phyloP scores from a whole-genome alignment of 2,888 invertebrate species.

The Altica lythri region DNA sequence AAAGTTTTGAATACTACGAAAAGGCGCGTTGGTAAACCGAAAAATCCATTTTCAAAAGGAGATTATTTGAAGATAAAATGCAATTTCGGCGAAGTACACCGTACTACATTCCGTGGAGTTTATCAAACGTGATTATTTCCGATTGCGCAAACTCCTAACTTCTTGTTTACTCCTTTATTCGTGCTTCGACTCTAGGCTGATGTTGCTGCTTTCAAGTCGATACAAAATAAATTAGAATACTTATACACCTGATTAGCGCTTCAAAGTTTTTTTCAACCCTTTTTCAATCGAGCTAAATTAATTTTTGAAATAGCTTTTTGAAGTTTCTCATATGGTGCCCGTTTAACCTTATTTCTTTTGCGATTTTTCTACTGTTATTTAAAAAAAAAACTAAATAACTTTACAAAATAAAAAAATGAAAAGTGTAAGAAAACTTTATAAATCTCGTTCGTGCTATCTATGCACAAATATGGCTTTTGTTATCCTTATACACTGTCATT shows the following conservation, averaged over 20 bases:
- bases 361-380: too few relatives aligned
- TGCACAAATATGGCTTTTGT: too few relatives aligned
- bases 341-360: too few relatives aligned
- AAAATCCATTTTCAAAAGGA: conserved; percentile 14
- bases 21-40: neutral
- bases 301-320: too few relatives aligned
- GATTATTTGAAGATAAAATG: conserved; percentile 29
- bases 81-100: conserved; percentile 32
- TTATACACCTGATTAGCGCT: conserved; percentile 19
- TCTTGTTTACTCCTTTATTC: conserved; percentile 27
- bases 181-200: conserved; percentile 41
- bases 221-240: conserved; percentile 33
- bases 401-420: too few relatives aligned
- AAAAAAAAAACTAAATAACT: too few relatives aligned
- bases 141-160: conserved; percentile 42
- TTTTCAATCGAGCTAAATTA: conserved; percentile 1
- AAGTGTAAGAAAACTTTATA: too few relatives aligned
- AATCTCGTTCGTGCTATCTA: too few relatives aligned
- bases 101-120: conserved; percentile 39
- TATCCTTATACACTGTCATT: too few relatives aligned
- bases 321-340: too few relatives aligned
- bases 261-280: neutral
- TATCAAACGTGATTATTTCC: conserved; percentile 44
- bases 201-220: conserved; percentile 44
- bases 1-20: neutral